Evolutionary conservation across 2,797 vertebrate genomes (phyloP), one percentile per base, ranked within the genome.

Genomic region (Choloepus didactylus): DNA sequence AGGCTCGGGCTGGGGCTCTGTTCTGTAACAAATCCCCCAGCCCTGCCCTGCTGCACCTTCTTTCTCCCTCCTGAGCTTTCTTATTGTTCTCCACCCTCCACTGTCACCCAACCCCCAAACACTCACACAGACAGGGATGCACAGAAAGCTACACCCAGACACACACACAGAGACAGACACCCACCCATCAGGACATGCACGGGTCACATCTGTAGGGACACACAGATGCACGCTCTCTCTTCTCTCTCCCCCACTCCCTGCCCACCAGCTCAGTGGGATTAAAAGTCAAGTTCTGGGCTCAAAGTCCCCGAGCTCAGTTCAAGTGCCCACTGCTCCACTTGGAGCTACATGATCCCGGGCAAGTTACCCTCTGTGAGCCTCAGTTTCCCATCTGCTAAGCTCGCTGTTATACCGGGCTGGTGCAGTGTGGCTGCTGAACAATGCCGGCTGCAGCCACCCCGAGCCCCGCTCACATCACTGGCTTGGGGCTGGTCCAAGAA

Each of bases 21-120:
- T 56, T 67, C 1, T 1, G 18, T 0, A 0, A 35, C 59, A 67
- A 3, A 9, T 4, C 21, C 3, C 29, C 16, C 23, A 3, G 19
- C 38, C 81, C 31, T n/a, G 29, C 10, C 10, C 35, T 6, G 10
- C 6, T 9, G 27, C 5, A 9, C 38, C 8, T 3, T 27, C 41
- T 44, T 35, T 7, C 70, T 59, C 1, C 2, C 44, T 18, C 51
- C 69, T 19, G 41, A 66, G 27, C n/a, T 1, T 15, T 38, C 69
- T 56, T 27, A 5, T 56, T 54, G 10, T 25, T 73, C 75, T 35
- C 56, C 0, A 4, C 18, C 44, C 35, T 54, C 12, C 27, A 23
- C 10, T 1, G 10, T 23, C n/a, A 8, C 60, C 23, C 11, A 67
- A 3, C 27, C 0, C 29, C 15, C 6, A 23, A 6, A 49, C 44